A percentile compares a stretch with the other conserved stretches of the same genome.
Conservation (phyloP, 2,797 vertebrate genomes). For the Ceryle rudis region DNA sequence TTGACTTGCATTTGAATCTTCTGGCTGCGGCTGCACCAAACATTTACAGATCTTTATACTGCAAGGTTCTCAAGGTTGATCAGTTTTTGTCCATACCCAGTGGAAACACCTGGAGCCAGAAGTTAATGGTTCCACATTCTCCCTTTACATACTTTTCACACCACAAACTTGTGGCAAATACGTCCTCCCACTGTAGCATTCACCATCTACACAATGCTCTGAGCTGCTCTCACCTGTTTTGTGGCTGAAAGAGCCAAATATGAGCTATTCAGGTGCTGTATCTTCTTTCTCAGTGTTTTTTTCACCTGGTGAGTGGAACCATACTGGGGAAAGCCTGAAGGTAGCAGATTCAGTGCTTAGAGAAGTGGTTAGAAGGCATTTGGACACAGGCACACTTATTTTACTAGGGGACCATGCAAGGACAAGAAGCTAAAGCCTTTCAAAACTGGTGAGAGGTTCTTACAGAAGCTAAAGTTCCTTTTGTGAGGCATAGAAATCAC, state of each 20-base stretch:
- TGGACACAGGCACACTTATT: background rate
- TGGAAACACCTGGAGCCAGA: background rate
- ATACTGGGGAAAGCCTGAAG: background rate
- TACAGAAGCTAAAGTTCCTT: background rate
- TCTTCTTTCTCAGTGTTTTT: background rate
- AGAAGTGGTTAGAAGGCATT: background rate
- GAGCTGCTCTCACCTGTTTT: background rate
- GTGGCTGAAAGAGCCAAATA: background rate
- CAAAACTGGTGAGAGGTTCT: background rate
- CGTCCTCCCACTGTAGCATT: accelerated
- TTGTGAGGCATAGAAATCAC: background rate
- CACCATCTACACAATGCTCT: background rate
- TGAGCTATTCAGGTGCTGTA: background rate
- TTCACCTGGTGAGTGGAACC: background rate
- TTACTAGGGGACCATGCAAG: background rate
- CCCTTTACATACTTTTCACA: background rate
- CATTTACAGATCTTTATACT: background rate
- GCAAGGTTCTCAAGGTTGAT: background rate
- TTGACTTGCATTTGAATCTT: background rate
- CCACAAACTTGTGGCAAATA: background rate
- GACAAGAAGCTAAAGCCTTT: background rate
- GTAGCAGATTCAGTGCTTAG: background rate
- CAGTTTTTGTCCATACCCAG: background rate
- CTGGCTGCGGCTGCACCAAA: background rate
- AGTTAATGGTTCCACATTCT: background rate